A percentile compares a stretch with the other conserved stretches of the same genome.
Evolutionary conservation across 2,113 vertebrate species (phyloP).

Genomic region (Pavo muticus): DNA sequence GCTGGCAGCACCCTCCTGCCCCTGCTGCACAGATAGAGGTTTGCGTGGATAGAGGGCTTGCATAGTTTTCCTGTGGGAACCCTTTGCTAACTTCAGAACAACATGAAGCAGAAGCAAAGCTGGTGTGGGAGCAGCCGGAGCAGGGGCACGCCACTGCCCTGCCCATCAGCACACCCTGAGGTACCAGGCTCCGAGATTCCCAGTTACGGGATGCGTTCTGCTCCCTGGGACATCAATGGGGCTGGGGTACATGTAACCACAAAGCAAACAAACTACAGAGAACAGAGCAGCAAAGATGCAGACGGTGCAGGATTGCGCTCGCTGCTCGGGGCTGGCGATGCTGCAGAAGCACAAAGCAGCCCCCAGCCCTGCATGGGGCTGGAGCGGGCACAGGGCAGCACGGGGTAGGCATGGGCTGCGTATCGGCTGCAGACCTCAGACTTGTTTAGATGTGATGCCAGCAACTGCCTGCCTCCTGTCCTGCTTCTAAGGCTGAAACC

Average conservation of each 20-base stretch:
- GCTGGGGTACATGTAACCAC: neutral
- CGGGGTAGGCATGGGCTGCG: neutral
- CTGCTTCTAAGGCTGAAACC: neutral
- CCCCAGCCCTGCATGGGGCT: neutral
- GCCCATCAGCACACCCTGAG: neutral
- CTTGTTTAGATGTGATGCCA: neutral
- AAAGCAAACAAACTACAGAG: too few species aligned
- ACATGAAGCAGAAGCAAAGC: constrained; percentile 45
- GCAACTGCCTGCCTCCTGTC: neutral
- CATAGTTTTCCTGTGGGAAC: neutral
- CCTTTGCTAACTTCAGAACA: neutral
- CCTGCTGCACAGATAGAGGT: neutral
- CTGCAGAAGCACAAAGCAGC: neutral
- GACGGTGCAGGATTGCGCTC: neutral
- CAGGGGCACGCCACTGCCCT: neutral
- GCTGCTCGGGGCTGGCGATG: neutral
- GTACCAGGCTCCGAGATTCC: neutral
- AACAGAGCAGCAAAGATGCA: neutral
- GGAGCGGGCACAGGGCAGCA: neutral
- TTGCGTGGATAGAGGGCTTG: neutral
- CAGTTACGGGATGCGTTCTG: neutral
- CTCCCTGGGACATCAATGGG: neutral
- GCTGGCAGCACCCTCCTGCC: neutral
- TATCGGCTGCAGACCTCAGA: neutral
- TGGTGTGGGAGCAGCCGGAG: neutral